A percentile compares a stretch with the other conserved stretches of the same genome.
Evolutionary conservation across 2,113 vertebrate genomes (phyloP).

Genomic region (Rhombomys opimus): DNA sequence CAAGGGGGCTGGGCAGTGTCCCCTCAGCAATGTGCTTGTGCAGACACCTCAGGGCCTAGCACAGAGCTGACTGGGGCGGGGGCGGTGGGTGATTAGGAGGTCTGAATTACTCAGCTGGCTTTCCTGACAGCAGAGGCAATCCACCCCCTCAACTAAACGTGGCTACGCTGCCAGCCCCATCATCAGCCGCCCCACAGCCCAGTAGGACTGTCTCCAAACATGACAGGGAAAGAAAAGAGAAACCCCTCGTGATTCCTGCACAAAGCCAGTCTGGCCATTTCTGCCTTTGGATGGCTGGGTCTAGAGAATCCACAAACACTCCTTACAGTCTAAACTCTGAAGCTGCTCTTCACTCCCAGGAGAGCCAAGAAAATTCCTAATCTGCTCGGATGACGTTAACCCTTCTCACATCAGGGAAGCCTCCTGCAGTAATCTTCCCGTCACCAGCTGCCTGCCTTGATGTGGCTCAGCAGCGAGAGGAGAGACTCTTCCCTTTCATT

Average conservation of each 20-base stretch:
- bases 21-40: fast-evolving
- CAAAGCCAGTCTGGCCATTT: not conserved
- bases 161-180: fast-evolving
- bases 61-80: not conserved
- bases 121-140: not conserved
- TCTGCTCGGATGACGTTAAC: constrained; percentile 56
- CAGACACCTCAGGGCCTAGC: not conserved
- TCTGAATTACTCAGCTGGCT: not conserved
- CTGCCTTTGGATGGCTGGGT: not conserved
- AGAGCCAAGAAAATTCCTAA: constrained; percentile 57
- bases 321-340: constrained; percentile 24
- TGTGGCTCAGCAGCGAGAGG: constrained; percentile 28
- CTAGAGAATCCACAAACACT: not conserved
- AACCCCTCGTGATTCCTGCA: not conserved
- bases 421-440: constrained; percentile 61
- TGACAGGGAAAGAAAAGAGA: not conserved
- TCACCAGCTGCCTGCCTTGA: constrained; percentile 60
- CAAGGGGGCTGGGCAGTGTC: not conserved
- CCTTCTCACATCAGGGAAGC: constrained; percentile 64
- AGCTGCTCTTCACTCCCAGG: constrained; percentile 28
- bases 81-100: too few species aligned
- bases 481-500: constrained; percentile 43
- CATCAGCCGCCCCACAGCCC: too few species aligned
- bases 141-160: not conserved
- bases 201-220: not conserved